Conservation (phyloP, 1,140 invertebrate species). For the Camponotus pennsylvanicus region DNA sequence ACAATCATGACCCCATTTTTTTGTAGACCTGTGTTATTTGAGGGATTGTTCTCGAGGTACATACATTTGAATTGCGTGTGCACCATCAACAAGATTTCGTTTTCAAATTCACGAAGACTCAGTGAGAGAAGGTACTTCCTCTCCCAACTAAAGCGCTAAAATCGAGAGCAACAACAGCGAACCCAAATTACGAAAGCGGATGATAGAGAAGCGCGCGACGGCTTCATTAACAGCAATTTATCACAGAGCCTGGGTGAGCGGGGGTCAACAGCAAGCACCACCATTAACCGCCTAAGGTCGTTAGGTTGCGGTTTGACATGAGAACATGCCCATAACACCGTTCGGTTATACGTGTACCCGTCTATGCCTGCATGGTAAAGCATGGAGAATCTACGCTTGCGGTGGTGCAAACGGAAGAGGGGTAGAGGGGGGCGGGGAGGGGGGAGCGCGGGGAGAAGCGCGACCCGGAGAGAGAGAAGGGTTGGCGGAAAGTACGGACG, state of each 20-base stretch:
- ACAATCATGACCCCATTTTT: too few species aligned
- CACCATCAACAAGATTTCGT: neutral
- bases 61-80: conserved; percentile 10
- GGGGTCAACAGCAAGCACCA: conserved; percentile 69
- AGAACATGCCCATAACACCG: conserved; percentile 83
- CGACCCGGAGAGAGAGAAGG: conserved; percentile 42
- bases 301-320: conserved; percentile 85
- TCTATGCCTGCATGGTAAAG: conserved; percentile 71
- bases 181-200: conserved; percentile 61
- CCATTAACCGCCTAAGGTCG: conserved; percentile 84
- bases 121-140: neutral
- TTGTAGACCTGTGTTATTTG: too few species aligned
- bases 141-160: neutral
- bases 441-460: conserved; percentile 30
- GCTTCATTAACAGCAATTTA: conserved; percentile 85
- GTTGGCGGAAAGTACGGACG: conserved; percentile 40
- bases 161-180: conserved; percentile 22
- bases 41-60: neutral
- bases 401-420: conserved; percentile 56
- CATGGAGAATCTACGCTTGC: conserved; percentile 69
- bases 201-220: conserved; percentile 70
- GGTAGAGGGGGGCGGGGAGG: neutral
- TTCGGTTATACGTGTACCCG: conserved; percentile 81
- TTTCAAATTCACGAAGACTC: neutral
- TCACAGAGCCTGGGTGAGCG: conserved; percentile 78